phyloP scores from a whole-genome alignment of 2,113 vertebrate species.

The Phyllostomus discolor region DNA sequence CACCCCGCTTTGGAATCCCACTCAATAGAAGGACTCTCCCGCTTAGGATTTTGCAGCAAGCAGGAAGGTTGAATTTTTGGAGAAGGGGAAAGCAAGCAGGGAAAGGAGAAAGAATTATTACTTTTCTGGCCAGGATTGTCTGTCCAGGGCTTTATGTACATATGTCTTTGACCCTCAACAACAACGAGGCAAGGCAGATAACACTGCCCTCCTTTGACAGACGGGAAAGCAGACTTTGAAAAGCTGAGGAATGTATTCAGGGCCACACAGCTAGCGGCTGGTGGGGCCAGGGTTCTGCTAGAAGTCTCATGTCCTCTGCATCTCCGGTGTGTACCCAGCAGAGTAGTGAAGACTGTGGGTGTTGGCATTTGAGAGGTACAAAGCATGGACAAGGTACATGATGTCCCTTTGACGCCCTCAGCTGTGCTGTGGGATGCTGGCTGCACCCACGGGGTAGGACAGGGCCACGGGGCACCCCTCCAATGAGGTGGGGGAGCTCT shows the following conservation, averaged over 20 bases:
- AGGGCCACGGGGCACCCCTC: rapidly evolving
- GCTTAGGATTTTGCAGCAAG: neutral
- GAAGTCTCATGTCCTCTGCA: neutral
- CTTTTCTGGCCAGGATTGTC: neutral
- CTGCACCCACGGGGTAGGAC: rapidly evolving
- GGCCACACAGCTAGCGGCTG: neutral
- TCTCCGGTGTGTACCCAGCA: neutral
- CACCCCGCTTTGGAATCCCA: rapidly evolving
- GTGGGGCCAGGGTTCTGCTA: neutral
- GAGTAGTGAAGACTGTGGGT: neutral
- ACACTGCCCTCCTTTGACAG: neutral
- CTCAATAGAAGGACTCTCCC: neutral
- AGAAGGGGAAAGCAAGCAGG: neutral
- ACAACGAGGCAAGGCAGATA: neutral
- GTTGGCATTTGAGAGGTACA: neutral
- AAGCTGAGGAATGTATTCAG: neutral
- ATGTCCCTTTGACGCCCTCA: neutral
- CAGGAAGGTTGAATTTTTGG: neutral
- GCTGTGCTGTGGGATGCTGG: rapidly evolving
- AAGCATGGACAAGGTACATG: neutral
- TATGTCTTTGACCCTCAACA: neutral
- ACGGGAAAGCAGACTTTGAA: neutral
- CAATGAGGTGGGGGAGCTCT: rapidly evolving
- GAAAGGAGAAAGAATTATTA: neutral
- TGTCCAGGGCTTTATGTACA: neutral